Percentiles rank a stretch among this genome's conserved stretches.
Conservation (phyloP, 2,113 vertebrate genomes). For the Edolisoma coerulescens region DNA sequence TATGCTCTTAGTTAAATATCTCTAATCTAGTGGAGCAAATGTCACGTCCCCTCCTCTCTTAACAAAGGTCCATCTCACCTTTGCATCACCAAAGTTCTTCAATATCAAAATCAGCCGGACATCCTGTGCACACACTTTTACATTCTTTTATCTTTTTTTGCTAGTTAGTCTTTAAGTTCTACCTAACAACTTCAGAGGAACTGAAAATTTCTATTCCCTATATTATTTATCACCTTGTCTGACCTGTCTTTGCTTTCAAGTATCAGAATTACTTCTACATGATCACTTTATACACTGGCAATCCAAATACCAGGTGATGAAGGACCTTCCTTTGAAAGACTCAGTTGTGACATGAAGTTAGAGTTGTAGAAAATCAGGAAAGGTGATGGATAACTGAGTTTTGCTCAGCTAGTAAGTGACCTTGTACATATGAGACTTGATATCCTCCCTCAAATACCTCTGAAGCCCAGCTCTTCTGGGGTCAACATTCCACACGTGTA, state of each 20-base stretch:
- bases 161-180: neutral
- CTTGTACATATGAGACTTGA: neutral
- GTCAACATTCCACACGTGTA: fast-evolving
- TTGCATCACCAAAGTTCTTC: neutral
- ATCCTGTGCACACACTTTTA: neutral
- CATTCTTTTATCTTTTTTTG: neutral
- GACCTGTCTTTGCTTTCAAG: neutral
- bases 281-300: neutral
- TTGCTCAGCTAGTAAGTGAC: neutral
- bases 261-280: neutral
- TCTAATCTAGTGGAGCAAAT: neutral
- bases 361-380: neutral
- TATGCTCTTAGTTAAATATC: neutral
- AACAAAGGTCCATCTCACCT: neutral
- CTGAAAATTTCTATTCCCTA: neutral
- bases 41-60: neutral
- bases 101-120: fast-evolving
- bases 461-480: neutral
- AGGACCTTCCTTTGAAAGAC: neutral
- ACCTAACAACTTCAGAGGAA: neutral
- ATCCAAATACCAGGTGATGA: neutral
- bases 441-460: neutral
- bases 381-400: neutral
- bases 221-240: neutral
- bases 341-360: neutral